Percentiles rank a stretch among this genome's conserved stretches.
Evolutionary conservation across 2,888 invertebrate species (phyloP).

Genomic region (Hedychridium roseum): DNA sequence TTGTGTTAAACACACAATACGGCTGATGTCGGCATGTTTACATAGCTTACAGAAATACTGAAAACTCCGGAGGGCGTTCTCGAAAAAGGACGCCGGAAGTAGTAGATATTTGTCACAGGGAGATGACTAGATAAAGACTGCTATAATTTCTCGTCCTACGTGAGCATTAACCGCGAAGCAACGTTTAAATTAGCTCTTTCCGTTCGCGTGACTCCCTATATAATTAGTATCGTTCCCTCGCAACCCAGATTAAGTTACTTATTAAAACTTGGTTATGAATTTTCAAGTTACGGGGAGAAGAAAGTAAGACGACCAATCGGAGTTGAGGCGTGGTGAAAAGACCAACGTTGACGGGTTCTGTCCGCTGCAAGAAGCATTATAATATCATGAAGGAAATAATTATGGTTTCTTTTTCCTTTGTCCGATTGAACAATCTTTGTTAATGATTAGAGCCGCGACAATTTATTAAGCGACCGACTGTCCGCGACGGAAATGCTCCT

Average conservation of each 20-base stretch:
- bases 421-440: background rate
- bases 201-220: slow-evolving; percentile 16
- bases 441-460: no score
- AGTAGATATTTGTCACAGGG: no score
- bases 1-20: background rate
- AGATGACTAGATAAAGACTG: no score
- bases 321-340: slow-evolving; percentile 12
- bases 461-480: no score
- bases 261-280: slow-evolving; percentile 45
- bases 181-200: no score
- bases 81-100: no score
- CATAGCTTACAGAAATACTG: background rate
- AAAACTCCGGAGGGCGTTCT: no score
- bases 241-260: slow-evolving; percentile 21
- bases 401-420: background rate
- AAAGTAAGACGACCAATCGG: slow-evolving; percentile 8
- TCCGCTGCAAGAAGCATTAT: slow-evolving; percentile 13
- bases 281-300: slow-evolving; percentile 27
- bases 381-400: slow-evolving; percentile 7
- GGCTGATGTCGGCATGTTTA: background rate
- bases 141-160: no score
- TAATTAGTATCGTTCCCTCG: slow-evolving; percentile 1
- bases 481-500: no score
- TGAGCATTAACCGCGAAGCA: no score
- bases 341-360: slow-evolving; percentile 13